Percentiles rank a stretch among this genome's conserved stretches.
These are phyloP conservation scores for Brachionichthys hirsutus DNA, from an alignment of 2,113 vertebrate species.

Conservation along the genomic window DNA sequence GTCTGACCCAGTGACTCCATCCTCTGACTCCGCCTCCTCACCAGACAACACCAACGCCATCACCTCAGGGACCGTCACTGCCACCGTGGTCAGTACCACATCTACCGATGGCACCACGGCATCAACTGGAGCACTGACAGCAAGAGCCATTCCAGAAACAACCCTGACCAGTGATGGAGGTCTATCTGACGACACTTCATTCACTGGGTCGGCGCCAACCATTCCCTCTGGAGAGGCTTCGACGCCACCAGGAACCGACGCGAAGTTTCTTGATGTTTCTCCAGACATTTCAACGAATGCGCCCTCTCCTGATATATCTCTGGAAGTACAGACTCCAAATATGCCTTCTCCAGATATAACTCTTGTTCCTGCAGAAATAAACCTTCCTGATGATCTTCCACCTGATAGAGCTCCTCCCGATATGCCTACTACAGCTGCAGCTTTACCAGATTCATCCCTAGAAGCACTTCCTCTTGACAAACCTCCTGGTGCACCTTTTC, in stretches of 20 bases:
- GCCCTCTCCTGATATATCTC: background rate
- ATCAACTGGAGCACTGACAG: slow-evolving; percentile 8
- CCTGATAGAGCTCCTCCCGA: slow-evolving; percentile 1
- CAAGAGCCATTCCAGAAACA: slow-evolving; percentile 17
- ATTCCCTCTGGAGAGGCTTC: slow-evolving; percentile 21
- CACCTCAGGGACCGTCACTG: slow-evolving; percentile 12
- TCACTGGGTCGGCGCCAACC: slow-evolving; percentile 9
- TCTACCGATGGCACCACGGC: slow-evolving; percentile 11
- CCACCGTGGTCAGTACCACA: slow-evolving; percentile 8
- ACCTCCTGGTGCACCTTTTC: background rate
- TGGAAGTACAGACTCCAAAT: background rate
- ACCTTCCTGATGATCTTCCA: background rate
- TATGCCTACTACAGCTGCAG: background rate
- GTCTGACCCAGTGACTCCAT: slow-evolving; percentile 41
- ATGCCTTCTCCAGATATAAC: too few relatives aligned
- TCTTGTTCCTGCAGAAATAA: too few relatives aligned
- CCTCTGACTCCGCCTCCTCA: slow-evolving; percentile 36
- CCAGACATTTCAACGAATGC: slow-evolving; percentile 11
- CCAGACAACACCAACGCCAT: slow-evolving; percentile 31
- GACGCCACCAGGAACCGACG: slow-evolving; percentile 27
- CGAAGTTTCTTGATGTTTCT: background rate
- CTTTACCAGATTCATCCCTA: background rate
- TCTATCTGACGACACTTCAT: slow-evolving; percentile 12
- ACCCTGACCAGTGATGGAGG: background rate
- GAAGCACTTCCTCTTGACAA: background rate